Percentiles rank a stretch among this genome's conserved stretches.
phyloP scores from a whole-genome alignment of 2,113 vertebrate genomes.

The Rhea pennata region DNA sequence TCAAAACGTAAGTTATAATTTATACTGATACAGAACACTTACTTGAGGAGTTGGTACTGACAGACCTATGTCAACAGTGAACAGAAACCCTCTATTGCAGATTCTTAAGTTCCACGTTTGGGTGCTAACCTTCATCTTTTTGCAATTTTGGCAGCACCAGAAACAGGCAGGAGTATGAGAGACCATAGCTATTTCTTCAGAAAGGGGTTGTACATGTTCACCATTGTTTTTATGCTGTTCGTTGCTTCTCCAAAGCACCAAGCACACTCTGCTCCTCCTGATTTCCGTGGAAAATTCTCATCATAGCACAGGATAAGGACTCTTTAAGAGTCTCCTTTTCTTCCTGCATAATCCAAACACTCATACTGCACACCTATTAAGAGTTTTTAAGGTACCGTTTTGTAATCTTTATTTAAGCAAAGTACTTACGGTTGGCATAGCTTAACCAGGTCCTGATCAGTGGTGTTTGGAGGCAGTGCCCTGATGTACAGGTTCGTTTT shows the following conservation, averaged over 20 bases:
- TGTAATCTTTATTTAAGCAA: background rate
- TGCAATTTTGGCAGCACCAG: background rate
- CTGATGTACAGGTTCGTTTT: conserved; percentile 99
- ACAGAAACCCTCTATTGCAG: background rate
- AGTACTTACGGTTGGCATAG: conserved; percentile 98
- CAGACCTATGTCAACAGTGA: background rate
- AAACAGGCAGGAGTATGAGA: background rate
- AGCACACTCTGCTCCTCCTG: background rate
- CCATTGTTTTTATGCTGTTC: background rate
- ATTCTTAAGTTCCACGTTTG: background rate
- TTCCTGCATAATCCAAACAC: background rate
- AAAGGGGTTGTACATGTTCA: background rate
- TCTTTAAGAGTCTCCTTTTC: background rate
- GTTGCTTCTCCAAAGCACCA: background rate
- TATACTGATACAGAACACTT: background rate
- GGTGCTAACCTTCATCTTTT: background rate
- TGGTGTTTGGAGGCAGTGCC: conserved; percentile 93
- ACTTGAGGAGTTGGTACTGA: background rate
- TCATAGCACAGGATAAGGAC: accelerated
- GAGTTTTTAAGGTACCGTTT: background rate
- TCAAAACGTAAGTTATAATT: background rate
- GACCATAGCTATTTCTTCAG: background rate
- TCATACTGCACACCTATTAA: background rate
- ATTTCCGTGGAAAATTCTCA: background rate
- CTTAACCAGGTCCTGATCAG: conserved; percentile 98